Conservation (phyloP, 2,888 invertebrate species). For the Notodonta ziczac region DNA sequence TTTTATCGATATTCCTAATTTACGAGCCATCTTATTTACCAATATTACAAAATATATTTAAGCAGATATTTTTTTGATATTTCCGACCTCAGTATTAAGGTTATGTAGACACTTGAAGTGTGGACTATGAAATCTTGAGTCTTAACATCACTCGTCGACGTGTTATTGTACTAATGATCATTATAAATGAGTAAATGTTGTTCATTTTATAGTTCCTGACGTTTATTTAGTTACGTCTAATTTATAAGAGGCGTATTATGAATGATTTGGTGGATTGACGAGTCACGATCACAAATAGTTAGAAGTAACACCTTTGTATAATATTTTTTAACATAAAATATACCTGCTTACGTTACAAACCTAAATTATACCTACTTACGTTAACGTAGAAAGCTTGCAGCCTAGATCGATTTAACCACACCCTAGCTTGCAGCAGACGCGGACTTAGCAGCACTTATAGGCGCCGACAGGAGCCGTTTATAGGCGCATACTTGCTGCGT, state of each 20-base stretch:
- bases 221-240: constrained; percentile 27
- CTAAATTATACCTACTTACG: too few relatives aligned
- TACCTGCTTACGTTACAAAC: too few relatives aligned
- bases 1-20: constrained; percentile 52
- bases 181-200: constrained; percentile 28
- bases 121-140: constrained; percentile 14
- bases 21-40: constrained; percentile 34
- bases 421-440: too few relatives aligned
- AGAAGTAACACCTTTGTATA: too few relatives aligned
- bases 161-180: constrained; percentile 32
- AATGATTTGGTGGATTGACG: too few relatives aligned
- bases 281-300: too few relatives aligned
- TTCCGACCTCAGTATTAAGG: constrained; percentile 41
- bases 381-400: too few relatives aligned
- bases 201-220: constrained; percentile 19
- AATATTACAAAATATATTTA: constrained; percentile 30
- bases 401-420: too few relatives aligned
- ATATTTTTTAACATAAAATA: too few relatives aligned
- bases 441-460: too few relatives aligned
- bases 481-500: too few relatives aligned
- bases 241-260: constrained; percentile 4
- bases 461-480: too few relatives aligned
- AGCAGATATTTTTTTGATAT: constrained; percentile 35
- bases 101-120: constrained; percentile 23
- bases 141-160: constrained; percentile 7